Percentiles rank a stretch among this genome's conserved stretches.
These are phyloP conservation scores for Meles meles DNA, from an alignment of 2,113 vertebrate species.

Conservation along the genomic window DNA sequence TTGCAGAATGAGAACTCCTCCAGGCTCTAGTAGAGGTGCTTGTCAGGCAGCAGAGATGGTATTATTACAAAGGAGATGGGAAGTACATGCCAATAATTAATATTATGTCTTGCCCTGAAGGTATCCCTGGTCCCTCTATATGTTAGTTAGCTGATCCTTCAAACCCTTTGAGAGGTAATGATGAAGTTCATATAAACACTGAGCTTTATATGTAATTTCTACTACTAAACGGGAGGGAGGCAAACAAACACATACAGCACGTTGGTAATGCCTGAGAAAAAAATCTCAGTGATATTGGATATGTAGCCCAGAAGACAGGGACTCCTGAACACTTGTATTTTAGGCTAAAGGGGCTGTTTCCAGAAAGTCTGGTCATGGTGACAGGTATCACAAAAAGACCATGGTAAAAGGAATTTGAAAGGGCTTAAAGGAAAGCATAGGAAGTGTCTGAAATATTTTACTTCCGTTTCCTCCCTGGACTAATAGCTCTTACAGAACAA, in stretches of 20 bases:
- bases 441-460: neutral
- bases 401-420: neutral
- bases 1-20: neutral
- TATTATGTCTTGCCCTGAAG: neutral
- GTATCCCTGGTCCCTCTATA: slow-evolving; percentile 7
- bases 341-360: neutral
- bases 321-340: neutral
- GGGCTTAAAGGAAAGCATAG: neutral
- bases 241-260: neutral
- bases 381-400: neutral
- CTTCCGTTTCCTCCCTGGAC: neutral
- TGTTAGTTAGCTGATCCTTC: neutral
- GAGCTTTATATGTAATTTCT: slow-evolving; percentile 5
- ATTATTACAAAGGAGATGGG: neutral
- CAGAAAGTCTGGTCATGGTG: neutral
- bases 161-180: slow-evolving; percentile 26
- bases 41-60: neutral
- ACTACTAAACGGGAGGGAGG: neutral
- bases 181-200: slow-evolving; percentile 8
- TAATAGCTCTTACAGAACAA: neutral
- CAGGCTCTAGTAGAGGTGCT: neutral
- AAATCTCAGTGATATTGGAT: neutral
- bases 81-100: slow-evolving; percentile 39
- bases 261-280: neutral
- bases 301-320: neutral